These are phyloP conservation scores for Rhagoletis pomonella DNA, from an alignment of 1,140 invertebrate genomes.

Conservation along the genomic window DNA sequence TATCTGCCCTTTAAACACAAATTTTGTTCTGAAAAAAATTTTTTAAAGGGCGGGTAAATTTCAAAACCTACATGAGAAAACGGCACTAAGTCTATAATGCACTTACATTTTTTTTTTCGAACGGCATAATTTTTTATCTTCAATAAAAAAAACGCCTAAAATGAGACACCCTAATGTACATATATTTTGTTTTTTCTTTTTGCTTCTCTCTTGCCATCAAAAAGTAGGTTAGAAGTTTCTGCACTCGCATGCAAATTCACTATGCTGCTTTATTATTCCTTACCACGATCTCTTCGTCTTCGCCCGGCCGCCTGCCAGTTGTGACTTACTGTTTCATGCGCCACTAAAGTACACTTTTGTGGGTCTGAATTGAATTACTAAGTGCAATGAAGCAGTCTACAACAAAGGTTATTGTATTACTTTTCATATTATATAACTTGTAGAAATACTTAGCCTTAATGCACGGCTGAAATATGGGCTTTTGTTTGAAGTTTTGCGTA, in stretches of 20 bases:
- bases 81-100: not conserved
- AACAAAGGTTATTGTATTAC: conserved; percentile 46
- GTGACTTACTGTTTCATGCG: not conserved
- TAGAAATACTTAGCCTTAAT: conserved; percentile 35
- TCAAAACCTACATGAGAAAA: too few species aligned
- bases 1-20: too few species aligned
- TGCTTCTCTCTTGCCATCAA: not conserved
- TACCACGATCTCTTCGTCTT: too few species aligned
- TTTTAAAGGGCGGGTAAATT: too few species aligned
- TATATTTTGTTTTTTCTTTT: not conserved
- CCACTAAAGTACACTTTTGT: conserved; percentile 19
- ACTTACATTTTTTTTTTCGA: not conserved
- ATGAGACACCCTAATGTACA: too few species aligned
- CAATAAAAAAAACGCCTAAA: too few species aligned
- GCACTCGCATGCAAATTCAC: conserved; percentile 37
- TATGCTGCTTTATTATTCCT: conserved; percentile 14
- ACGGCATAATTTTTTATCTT: too few species aligned
- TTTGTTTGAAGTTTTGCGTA: not conserved
- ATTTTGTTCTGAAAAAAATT: too few species aligned
- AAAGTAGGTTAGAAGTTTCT: conserved; percentile 49
- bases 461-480: not conserved
- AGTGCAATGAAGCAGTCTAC: conserved; percentile 41
- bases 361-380: conserved; percentile 34
- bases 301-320: not conserved
- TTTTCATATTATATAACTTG: conserved; percentile 42